A percentile compares a stretch with the other conserved stretches of the same genome.
Conservation (phyloP, 2,888 invertebrate genomes). For the Lasioglossum marginatum region DNA sequence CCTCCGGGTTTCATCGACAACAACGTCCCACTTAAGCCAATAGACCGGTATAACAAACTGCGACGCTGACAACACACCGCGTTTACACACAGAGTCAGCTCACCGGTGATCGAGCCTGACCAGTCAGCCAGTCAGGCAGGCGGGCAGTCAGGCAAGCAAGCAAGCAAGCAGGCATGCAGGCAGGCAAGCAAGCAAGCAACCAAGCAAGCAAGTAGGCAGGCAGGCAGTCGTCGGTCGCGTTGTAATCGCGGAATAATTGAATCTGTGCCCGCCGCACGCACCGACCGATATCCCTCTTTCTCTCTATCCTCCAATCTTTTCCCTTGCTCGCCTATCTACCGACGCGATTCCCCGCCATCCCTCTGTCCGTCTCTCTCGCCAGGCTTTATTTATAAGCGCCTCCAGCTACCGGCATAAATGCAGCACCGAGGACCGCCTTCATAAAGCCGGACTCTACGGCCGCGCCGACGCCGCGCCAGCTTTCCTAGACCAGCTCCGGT, state of each 20-base stretch:
- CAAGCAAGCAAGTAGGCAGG: slow-evolving; percentile 35
- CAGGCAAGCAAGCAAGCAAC: slow-evolving; percentile 32
- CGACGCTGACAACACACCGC: slow-evolving; percentile 49
- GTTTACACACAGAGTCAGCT: slow-evolving; percentile 21
- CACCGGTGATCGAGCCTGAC: slow-evolving; percentile 12
- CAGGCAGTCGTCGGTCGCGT: slow-evolving; percentile 67
- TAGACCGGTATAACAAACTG: slow-evolving; percentile 65
- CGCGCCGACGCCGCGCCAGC: slow-evolving; percentile 54
- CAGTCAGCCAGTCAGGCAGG: slow-evolving; percentile 46
- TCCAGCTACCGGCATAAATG: slow-evolving; percentile 78
- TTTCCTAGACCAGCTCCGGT: slow-evolving; percentile 65
- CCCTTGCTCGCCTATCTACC: slow-evolving; percentile 13
- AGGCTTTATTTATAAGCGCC: slow-evolving; percentile 82
- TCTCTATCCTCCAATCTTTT: slow-evolving; percentile 62
- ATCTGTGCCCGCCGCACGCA: slow-evolving; percentile 71
- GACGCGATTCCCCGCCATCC: slow-evolving; percentile 45
- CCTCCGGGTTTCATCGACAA: slow-evolving; percentile 26
- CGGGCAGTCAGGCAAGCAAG: slow-evolving; percentile 44
- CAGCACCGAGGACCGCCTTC: slow-evolving; percentile 81
- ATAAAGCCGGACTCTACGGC: slow-evolving; percentile 72
- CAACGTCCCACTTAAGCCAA: slow-evolving; percentile 62
- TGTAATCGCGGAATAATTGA: slow-evolving; percentile 84
- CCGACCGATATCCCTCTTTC: slow-evolving; percentile 54
- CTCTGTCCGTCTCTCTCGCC: slow-evolving; percentile 26
- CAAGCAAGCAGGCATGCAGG: slow-evolving; percentile 41